phyloP scores from a whole-genome alignment of 2,888 invertebrate genomes.

The Pyrochroa serraticornis region DNA sequence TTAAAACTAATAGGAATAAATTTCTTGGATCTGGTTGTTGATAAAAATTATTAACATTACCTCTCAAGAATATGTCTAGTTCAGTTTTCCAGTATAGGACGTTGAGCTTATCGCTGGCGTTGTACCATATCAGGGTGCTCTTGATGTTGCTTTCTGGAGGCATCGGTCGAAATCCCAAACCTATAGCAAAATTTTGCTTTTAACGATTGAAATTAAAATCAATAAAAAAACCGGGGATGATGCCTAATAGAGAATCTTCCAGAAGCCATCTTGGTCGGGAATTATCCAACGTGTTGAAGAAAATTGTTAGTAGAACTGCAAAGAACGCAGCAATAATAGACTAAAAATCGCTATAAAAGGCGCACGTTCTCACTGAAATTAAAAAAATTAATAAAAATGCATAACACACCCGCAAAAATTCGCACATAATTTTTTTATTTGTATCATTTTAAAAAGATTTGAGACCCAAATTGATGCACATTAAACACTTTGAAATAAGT shows the following conservation, averaged over 20 bases:
- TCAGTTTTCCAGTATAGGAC: constrained; percentile 81
- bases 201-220: constrained; percentile 9
- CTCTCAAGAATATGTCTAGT: constrained; percentile 75
- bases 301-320: constrained; percentile 90
- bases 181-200: constrained; percentile 59
- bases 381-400: too few relatives aligned
- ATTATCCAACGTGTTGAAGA: constrained; percentile 88
- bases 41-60: too few relatives aligned
- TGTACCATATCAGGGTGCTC: constrained; percentile 96
- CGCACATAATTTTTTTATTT: too few relatives aligned
- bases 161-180: constrained; percentile 96
- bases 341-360: constrained; percentile 97
- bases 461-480: too few relatives aligned
- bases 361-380: constrained; percentile 86
- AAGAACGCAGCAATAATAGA: constrained; percentile 91
- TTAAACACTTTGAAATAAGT: too few relatives aligned
- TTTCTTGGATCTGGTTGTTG: too few relatives aligned
- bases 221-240: constrained; percentile 80
- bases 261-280: constrained; percentile 90
- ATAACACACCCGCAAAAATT: too few relatives aligned
- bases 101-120: constrained; percentile 76
- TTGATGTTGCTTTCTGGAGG: constrained; percentile 90
- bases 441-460: too few relatives aligned
- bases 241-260: constrained; percentile 85
- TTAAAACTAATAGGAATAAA: too few relatives aligned